These are phyloP conservation scores for Flexamia atlantica DNA, from an alignment of 2,888 invertebrate genomes.

Conservation along the genomic window DNA sequence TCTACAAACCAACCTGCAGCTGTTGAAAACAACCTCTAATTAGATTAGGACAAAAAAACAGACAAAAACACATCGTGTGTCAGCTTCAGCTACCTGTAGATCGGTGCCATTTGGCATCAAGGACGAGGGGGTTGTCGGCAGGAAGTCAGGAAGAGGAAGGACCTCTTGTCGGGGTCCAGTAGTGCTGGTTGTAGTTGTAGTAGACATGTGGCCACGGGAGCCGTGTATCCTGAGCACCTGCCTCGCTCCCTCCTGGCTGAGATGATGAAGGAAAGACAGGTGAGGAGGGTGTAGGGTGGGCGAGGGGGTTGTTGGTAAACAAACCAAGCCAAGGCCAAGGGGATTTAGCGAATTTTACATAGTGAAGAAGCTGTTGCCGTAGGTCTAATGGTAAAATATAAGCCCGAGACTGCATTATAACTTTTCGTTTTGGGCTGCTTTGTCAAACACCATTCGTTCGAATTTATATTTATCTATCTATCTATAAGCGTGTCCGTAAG, in stretches of 20 bases:
- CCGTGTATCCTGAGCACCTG: neutral
- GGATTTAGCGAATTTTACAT: too few species aligned
- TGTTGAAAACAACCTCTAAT: neutral
- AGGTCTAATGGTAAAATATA: too few species aligned
- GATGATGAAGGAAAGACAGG: neutral
- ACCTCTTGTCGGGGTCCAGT: neutral
- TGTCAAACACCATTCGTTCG: too few species aligned
- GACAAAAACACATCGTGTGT: conserved; percentile 12
- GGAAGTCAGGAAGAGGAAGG: neutral
- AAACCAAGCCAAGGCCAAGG: neutral
- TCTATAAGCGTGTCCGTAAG: too few species aligned
- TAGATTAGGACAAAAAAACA: neutral
- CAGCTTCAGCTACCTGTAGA: neutral
- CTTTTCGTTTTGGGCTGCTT: too few species aligned
- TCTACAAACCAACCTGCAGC: neutral
- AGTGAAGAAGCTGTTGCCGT: too few species aligned
- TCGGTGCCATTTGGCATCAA: neutral
- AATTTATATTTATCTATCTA: too few species aligned
- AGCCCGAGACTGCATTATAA: too few species aligned
- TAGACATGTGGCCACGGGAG: conserved; percentile 14
- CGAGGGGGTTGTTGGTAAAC: conserved; percentile 26
- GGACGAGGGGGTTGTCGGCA: conserved; percentile 2
- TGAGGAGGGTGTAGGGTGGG: neutral
- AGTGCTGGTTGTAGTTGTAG: conserved; percentile 13
- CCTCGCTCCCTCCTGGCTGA: neutral